These are phyloP conservation scores for Chelonoidis abingdonii DNA, from an alignment of 2,113 vertebrate species.

Conservation along the genomic window DNA sequence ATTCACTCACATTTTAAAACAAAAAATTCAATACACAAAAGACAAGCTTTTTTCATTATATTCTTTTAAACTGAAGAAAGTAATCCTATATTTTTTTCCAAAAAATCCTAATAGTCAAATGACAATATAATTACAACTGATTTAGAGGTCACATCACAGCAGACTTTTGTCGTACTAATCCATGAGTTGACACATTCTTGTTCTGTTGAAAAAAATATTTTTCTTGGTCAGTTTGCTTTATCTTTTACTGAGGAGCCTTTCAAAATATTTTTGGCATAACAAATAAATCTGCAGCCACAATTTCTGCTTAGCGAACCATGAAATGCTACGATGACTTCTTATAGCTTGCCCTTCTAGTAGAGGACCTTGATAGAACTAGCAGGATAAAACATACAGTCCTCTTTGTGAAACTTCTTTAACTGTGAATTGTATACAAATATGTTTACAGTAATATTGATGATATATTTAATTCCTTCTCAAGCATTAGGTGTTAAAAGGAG, in stretches of 20 bases:
- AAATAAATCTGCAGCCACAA: not conserved
- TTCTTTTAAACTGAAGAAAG: too few species aligned
- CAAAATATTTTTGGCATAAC: not conserved
- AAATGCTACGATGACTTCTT: not conserved
- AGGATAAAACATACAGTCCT: not conserved
- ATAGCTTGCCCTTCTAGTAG: constrained; percentile 1
- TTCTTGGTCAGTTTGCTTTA: not conserved
- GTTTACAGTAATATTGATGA: not conserved
- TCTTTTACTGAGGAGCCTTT: constrained; percentile 22
- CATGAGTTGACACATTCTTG: not conserved
- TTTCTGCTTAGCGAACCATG: not conserved
- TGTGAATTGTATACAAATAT: not conserved
- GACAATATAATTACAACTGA: too few species aligned
- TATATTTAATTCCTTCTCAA: not conserved
- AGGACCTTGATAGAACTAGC: not conserved
- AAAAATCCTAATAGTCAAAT: too few species aligned
- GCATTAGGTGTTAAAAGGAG: not conserved
- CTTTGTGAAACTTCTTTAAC: not conserved
- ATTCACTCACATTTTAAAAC: too few species aligned
- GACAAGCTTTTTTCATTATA: too few species aligned
- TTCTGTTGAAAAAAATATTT: not conserved
- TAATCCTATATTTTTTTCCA: too few species aligned
- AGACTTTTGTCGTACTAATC: not conserved
- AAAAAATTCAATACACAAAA: too few species aligned
- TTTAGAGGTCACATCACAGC: not conserved